Percentiles rank a stretch among this genome's conserved stretches.
Evolutionary conservation across 2,797 vertebrate genomes (phyloP).

Genomic region (Amphiprion clarkii): DNA sequence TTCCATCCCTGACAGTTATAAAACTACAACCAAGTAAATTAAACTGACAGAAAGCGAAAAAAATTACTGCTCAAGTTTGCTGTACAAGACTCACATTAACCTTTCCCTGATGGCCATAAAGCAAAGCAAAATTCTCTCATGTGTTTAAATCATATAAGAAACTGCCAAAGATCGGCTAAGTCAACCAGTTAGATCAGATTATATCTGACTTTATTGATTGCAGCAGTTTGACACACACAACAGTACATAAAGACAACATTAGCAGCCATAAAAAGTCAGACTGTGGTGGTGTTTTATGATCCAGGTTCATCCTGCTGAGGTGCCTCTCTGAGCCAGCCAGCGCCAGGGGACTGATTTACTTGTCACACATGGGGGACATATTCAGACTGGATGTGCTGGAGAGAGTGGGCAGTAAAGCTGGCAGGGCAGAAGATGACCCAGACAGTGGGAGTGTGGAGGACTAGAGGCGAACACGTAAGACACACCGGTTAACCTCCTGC

Average conservation of each 20-base stretch:
- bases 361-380: constrained; percentile 75
- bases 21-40: constrained; percentile 33
- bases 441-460: constrained; percentile 71
- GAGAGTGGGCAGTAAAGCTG: constrained; percentile 79
- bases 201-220: constrained; percentile 62
- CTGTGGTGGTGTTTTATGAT: constrained; percentile 73
- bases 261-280: constrained; percentile 76
- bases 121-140: constrained; percentile 19
- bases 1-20: constrained; percentile 32
- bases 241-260: constrained; percentile 79
- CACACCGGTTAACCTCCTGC: constrained; percentile 77
- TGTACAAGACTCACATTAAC: constrained; percentile 5
- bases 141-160: constrained; percentile 53
- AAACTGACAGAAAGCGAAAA: constrained; percentile 10
- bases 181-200: constrained; percentile 64
- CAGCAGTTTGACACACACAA: constrained; percentile 66
- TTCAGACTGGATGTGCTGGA: constrained; percentile 77
- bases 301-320: constrained; percentile 68
- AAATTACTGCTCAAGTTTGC: not conserved
- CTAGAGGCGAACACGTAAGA: constrained; percentile 72
- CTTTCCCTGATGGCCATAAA: constrained; percentile 24
- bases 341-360: constrained; percentile 86
- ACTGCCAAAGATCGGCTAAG: constrained; percentile 42
- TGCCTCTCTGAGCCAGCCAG: constrained; percentile 75
- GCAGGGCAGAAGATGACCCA: constrained; percentile 79